Conservation (phyloP, 2,113 vertebrate genomes). For the Mormyrus iriodes region DNA sequence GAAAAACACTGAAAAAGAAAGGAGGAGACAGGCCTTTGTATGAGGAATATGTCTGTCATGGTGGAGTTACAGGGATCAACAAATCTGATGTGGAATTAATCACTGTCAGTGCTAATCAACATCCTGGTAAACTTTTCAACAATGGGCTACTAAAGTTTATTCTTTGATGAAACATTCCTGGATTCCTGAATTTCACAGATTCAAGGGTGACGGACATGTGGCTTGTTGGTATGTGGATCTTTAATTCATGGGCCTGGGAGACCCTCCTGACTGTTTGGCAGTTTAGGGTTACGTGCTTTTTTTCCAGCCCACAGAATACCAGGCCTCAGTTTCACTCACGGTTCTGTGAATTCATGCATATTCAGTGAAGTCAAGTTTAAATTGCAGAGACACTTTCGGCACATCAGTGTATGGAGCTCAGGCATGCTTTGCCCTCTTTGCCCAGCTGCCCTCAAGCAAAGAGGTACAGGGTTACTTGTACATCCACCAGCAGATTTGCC, state of each 20-base stretch:
- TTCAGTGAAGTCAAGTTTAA: neutral
- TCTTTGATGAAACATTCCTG: neutral
- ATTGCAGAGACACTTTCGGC: neutral
- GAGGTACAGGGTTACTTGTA: neutral
- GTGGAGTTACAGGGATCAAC: neutral
- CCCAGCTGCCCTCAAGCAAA: neutral
- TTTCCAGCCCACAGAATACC: neutral
- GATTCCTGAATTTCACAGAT: neutral
- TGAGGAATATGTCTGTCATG: neutral
- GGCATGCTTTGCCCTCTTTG: neutral
- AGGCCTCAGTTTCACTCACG: neutral
- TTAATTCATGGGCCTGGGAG: neutral
- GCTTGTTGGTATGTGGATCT: neutral
- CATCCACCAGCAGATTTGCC: neutral
- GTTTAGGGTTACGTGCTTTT: neutral
- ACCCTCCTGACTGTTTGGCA: neutral
- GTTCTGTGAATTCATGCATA: neutral
- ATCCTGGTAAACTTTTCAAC: neutral
- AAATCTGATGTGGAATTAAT: neutral
- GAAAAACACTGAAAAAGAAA: neutral
- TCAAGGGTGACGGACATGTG: neutral
- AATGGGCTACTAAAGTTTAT: neutral
- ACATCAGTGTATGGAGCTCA: neutral
- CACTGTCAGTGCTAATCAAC: neutral
- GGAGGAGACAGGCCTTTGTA: neutral